Base-by-base conservation (phyloP, 1,140 invertebrate species). In the Drosophila nigromelanica region DNA sequence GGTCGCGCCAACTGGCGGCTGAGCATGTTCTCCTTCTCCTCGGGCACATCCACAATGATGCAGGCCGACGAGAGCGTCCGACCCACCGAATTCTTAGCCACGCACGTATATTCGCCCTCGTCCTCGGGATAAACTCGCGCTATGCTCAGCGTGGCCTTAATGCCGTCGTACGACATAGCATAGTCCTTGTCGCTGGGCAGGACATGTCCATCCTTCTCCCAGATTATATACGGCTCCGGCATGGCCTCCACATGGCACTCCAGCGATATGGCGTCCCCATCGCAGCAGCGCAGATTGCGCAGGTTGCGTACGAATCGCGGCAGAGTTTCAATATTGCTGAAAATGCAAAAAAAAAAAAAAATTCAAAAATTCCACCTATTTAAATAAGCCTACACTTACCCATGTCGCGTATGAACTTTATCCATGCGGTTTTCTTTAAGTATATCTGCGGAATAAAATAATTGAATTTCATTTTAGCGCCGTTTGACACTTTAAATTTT, bases 41-140 rank as follows among this genome's bases (percentile, higher is more conserved):
- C 96, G 2, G 96, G 95, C 27, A 96, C 96, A 92, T 97, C 96
- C 8, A 97, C 96, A 24, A 96, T 94, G 5, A 97, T 93, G 86
- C 95, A 96, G 4, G 96, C 96, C 1, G 95, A 96, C 3, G 96
- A 96, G 42, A 94, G 94, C 0, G 95, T 95, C 87, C 96, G 95
- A 45, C 97, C 97, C 51, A 97, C 93, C 66, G 95, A 94, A 89
- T 98, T 98, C 76, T 94, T 94, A 6, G 96, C 96, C 48, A 96
- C 94, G 82, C 97, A 98, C 1, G 95, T 95, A 90, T 98, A 98
- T 76, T 96, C 96, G n/a, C 97, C 97, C 79, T 97, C 96, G 90
- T 98, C 97, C 85, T 97, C 96, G 0, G 96, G 96, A 76, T 95
- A 96, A 14, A 97, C 95, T 59, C 95, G 94, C 8, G 94, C 93